Conservation (phyloP, 2,797 vertebrate species). For the Sebastes wilsoni region DNA sequence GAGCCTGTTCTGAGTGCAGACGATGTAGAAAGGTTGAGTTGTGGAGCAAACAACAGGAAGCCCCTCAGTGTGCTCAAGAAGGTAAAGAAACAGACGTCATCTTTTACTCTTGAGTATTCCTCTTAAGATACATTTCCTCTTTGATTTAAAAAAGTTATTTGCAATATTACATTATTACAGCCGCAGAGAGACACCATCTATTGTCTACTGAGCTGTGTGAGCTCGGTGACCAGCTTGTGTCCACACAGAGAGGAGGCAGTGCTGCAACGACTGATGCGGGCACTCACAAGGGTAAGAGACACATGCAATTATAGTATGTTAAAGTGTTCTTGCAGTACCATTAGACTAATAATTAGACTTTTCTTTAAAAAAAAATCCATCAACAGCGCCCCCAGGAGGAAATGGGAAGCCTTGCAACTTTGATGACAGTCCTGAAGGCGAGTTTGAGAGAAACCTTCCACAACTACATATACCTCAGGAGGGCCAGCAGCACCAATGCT, state of each 20-base stretch:
- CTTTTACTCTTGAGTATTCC: background rate
- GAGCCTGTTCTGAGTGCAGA: slow-evolving; percentile 80
- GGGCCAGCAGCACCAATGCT: slow-evolving; percentile 40
- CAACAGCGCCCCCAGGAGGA: slow-evolving; percentile 73
- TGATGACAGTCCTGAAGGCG: slow-evolving; percentile 71
- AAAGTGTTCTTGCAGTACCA: background rate
- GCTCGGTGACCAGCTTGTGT: slow-evolving; percentile 78
- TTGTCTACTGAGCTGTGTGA: slow-evolving; percentile 83
- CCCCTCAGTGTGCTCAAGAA: slow-evolving; percentile 73
- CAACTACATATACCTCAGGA: slow-evolving; percentile 31
- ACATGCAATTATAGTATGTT: background rate
- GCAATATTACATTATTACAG: slow-evolving; percentile 53
- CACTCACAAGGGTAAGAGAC: slow-evolving; percentile 81
- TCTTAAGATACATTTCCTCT: background rate
- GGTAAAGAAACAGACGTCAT: slow-evolving; percentile 50
- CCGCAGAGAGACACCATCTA: slow-evolving; percentile 79
- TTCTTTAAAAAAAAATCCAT: background rate
- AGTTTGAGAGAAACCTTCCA: slow-evolving; percentile 67
- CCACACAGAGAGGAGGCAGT: slow-evolving; percentile 80
- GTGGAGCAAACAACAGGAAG: slow-evolving; percentile 44
- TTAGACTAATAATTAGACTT: background rate
- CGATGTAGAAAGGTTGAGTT: slow-evolving; percentile 68
- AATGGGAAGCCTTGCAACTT: slow-evolving; percentile 35
- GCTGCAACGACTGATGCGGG: slow-evolving; percentile 75
- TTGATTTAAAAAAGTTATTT: background rate